Evolutionary conservation across 2,888 invertebrate genomes (phyloP), one percentile per base, ranked within the genome.

Genomic region (Dicyrtomina minuta): DNA sequence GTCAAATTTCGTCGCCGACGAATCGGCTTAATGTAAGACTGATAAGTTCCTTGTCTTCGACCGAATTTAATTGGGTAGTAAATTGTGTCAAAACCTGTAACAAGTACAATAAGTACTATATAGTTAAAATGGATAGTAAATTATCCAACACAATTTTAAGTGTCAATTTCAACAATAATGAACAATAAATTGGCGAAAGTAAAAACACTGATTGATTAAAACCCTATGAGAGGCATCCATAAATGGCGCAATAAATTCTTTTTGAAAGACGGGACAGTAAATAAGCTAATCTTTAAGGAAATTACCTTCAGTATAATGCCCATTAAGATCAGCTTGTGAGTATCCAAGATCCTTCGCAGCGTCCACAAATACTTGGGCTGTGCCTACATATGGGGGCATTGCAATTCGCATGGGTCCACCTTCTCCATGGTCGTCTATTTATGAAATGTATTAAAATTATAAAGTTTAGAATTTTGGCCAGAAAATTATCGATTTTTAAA

Each of bases 261-360:
- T 44, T n/a, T n/a, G n/a, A 44, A 5, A 44, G n/a, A 3, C 44
- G 1, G 44, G 13, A 44, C n/a, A 44, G n/a, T 3, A 43, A 12
- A 43, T 8, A 43, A 44, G n/a, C 44, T 44, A 13, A 13, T 8
- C 43, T 8, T 41, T 8, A 13, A 13, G 13, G 13, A 41, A 41
- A 41, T 59, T 43, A 71, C 76, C 76, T 73, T 77, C 74, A n/a
- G 71, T 74, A 55, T 68, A 77, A 5, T 69, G 66, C n/a, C 77
- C 77, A 65, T 75, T 74, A 2, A 77, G 26, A 66, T 77, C 77
- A 8, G 62, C 49, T 17, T 67, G 66, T 15, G 70, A 56, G 46
- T 73, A 77, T 2, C 77, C 77, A n/a, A 75, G 24, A 17, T 75
- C 77, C 46, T 73, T 24, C 1, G 72, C 72, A 41, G 76, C 74